Evolutionary conservation across 2,113 vertebrate species (phyloP).

Genomic region (Scomber scombrus): DNA sequence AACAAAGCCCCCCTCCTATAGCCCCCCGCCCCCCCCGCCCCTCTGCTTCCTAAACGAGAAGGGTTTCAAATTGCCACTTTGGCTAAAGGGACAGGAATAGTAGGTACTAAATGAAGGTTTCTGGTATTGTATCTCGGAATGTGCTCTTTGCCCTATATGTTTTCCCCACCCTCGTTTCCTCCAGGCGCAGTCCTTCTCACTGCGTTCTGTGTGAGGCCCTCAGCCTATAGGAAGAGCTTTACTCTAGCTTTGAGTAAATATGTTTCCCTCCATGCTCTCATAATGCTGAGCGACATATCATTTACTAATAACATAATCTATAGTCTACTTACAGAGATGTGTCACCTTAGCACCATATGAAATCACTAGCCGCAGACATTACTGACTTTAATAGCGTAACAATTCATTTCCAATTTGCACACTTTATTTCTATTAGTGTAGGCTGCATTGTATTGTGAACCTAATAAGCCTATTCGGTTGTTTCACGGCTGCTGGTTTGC

Average conservation of each 20-base stretch:
- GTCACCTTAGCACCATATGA: not conserved
- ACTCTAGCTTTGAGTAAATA: not conserved
- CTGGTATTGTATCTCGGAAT: conserved; percentile 80
- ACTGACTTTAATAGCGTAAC: not conserved
- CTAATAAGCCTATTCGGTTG: conserved; percentile 49
- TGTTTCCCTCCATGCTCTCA: not conserved
- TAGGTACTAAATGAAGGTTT: conserved; percentile 82
- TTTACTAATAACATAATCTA: no score
- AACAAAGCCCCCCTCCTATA: conserved; percentile 48
- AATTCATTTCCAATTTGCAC: not conserved
- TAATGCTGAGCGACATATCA: not conserved
- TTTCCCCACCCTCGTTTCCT: conserved; percentile 69
- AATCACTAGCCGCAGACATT: not conserved
- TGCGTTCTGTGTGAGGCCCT: conserved; percentile 15
- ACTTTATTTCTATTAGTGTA: not conserved
- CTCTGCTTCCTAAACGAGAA: conserved; percentile 49
- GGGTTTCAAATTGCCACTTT: conserved; percentile 81
- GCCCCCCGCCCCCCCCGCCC: conserved; percentile 23
- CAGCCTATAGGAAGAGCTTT: conserved; percentile 20
- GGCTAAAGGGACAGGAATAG: conserved; percentile 82
- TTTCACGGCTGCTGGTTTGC: conserved; percentile 66
- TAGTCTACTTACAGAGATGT: not conserved
- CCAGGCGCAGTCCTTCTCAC: conserved; percentile 30
- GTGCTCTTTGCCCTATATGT: conserved; percentile 81
- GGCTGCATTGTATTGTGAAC: conserved; percentile 17